These are phyloP conservation scores for Stigmatopora argus DNA, from an alignment of 2,113 vertebrate genomes.

Conservation along the genomic window DNA sequence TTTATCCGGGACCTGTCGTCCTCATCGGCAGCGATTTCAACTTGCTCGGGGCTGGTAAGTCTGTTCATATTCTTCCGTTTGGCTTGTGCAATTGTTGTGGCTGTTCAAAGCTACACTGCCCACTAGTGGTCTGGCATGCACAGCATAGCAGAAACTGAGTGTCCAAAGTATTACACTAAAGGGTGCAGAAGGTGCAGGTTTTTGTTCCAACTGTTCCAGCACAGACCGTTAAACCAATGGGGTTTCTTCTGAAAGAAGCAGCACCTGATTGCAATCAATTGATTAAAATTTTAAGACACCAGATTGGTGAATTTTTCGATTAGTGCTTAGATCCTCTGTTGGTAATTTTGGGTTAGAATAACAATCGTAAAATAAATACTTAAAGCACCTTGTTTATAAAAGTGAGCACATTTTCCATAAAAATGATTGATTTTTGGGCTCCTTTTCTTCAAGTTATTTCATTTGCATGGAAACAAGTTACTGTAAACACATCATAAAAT, in stretches of 20 bases:
- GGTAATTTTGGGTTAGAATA: background rate
- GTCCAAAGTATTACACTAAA: too few relatives aligned
- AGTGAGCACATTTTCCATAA: background rate
- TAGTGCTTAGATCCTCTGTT: too few relatives aligned
- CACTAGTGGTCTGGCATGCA: background rate
- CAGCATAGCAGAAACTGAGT: background rate
- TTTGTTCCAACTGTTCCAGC: too few relatives aligned
- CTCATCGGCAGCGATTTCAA: constrained; percentile 88
- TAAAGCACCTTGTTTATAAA: background rate
- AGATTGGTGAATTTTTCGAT: too few relatives aligned
- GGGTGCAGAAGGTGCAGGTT: too few relatives aligned
- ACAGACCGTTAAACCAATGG: too few relatives aligned
- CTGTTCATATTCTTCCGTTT: background rate
- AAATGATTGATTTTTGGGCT: background rate
- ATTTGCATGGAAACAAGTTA: background rate
- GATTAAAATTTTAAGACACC: too few relatives aligned
- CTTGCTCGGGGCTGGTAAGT: constrained; percentile 91
- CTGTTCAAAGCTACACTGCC: background rate
- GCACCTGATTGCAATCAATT: too few relatives aligned
- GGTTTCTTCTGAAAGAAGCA: too few relatives aligned
- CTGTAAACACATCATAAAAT: background rate
- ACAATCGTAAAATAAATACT: background rate
- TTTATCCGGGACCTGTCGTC: constrained; percentile 83
- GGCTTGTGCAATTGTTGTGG: background rate
- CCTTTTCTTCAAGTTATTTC: background rate